Evolutionary conservation across 2,797 vertebrate genomes (phyloP).

Genomic region (Darevskia nairensis): DNA sequence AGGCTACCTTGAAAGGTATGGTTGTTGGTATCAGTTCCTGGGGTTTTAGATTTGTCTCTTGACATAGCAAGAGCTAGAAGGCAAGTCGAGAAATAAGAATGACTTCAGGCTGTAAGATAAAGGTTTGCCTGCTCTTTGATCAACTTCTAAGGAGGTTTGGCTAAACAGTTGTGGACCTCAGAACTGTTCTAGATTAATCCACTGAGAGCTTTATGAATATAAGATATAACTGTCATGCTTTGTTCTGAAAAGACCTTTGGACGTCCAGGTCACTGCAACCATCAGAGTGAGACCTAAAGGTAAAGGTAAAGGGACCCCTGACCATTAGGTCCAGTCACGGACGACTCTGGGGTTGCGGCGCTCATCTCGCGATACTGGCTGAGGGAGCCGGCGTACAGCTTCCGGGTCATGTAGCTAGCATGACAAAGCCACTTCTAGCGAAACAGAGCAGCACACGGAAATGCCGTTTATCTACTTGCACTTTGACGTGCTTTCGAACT

Average conservation of each 20-base stretch:
- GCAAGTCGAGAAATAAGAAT: accelerated
- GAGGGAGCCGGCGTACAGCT: too few species aligned
- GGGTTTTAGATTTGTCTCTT: too few species aligned
- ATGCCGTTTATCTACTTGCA: too few species aligned
- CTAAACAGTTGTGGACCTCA: accelerated
- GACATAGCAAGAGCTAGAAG: not conserved
- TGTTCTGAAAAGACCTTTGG: accelerated
- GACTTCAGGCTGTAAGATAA: accelerated
- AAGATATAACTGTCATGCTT: not conserved
- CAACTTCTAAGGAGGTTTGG: not conserved
- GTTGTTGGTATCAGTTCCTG: not conserved
- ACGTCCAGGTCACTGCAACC: not conserved
- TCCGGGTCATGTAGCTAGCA: too few species aligned
- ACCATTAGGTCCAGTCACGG: too few species aligned
- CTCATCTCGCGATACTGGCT: too few species aligned
- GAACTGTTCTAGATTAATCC: not conserved
- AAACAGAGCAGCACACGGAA: too few species aligned
- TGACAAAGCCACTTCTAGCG: too few species aligned
- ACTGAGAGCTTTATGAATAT: accelerated
- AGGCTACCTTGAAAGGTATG: not conserved
- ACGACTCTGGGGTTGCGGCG: too few species aligned
- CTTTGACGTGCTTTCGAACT: too few species aligned
- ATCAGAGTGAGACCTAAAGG: too few species aligned
- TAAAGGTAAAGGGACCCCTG: too few species aligned
- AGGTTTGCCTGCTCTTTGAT: not conserved